A percentile compares a stretch with the other conserved stretches of the same genome.
Evolutionary conservation across 2,888 invertebrate species (phyloP).

Genomic region (Bimastos eiseni): DNA sequence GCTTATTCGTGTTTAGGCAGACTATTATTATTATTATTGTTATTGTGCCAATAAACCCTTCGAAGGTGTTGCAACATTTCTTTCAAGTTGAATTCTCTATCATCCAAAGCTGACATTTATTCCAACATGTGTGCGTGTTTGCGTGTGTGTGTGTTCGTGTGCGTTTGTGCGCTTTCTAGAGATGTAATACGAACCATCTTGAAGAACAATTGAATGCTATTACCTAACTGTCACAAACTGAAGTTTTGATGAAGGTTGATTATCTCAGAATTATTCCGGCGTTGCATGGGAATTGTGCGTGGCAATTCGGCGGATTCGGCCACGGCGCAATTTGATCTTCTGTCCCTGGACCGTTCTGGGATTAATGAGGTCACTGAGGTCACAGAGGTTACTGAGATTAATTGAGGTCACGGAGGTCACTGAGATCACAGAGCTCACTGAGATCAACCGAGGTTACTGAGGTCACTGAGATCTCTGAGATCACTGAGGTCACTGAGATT

Average conservation of each 20-base stretch:
- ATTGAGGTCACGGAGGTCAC: too few species aligned
- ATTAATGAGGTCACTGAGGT: background rate
- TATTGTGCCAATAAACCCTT: background rate
- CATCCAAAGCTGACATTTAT: too few species aligned
- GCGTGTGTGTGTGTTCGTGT: too few species aligned
- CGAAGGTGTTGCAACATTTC: too few species aligned
- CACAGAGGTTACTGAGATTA: background rate
- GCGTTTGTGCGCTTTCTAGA: background rate
- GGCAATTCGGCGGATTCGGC: background rate
- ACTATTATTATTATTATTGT: background rate
- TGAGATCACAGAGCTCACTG: background rate
- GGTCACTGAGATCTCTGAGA: background rate
- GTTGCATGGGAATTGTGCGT: background rate
- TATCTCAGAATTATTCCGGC: background rate
- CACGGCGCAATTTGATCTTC: background rate
- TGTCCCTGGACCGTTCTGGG: background rate
- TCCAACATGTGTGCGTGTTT: too few species aligned
- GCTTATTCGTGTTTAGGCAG: too few species aligned
- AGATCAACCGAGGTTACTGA: background rate
- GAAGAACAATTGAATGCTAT: background rate
- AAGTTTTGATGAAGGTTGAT: background rate
- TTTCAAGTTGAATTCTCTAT: too few species aligned
- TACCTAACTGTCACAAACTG: background rate
- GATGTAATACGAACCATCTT: background rate
- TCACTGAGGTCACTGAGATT: background rate